Base-by-base conservation (phyloP, 2,113 vertebrate species). In the Lonchura striata region DNA sequence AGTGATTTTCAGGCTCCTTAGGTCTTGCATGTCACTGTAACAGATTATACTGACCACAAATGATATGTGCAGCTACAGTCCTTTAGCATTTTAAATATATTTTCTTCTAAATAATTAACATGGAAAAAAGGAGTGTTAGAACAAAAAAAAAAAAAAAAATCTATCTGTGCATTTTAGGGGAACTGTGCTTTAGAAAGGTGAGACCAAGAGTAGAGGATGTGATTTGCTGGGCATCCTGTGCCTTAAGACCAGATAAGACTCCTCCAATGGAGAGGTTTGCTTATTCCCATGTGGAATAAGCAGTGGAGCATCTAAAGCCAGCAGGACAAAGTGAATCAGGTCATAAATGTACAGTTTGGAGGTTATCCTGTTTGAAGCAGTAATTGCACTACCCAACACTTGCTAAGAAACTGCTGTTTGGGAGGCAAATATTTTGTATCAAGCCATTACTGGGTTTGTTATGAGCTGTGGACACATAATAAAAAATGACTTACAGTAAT, bases 401-500 rank as follows among this genome's bases (percentile, higher is more conserved):
- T 57, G n/a, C 81, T 93, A 92, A 94, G 93, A 88, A 94, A 83
- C 86, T 84, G 77, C 92, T 79, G 86, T 90, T 96, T 59, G 69
- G 53, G 85, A 93, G 35, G 88, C 68, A 95, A 94, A 92, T 69
- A 89, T 94, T 96, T 96, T 95, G 63, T 87, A 82, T 68, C 52
- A 78, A 92, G 74, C 79, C 41, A 71, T 95, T 91, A 90, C 63
- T 82, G 80, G 72, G 64, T 61, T 90, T 65, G 42, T 92, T 87
- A 91, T 3, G 76, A 84, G 60, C 89, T 75, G 47, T 82, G 84
- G 86, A 86, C 78, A 59, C 46, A 64, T 82, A 95, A 94, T 77
- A 96, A 97, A 91, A 95, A 76, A 93, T 93, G 66, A 91, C 85
- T 97, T 97, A 84, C 83, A 83, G 92, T 94, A 87, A 95, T 92